These are phyloP conservation scores for Patella pellucida DNA, from an alignment of 2,888 invertebrate genomes.

Conservation along the genomic window DNA sequence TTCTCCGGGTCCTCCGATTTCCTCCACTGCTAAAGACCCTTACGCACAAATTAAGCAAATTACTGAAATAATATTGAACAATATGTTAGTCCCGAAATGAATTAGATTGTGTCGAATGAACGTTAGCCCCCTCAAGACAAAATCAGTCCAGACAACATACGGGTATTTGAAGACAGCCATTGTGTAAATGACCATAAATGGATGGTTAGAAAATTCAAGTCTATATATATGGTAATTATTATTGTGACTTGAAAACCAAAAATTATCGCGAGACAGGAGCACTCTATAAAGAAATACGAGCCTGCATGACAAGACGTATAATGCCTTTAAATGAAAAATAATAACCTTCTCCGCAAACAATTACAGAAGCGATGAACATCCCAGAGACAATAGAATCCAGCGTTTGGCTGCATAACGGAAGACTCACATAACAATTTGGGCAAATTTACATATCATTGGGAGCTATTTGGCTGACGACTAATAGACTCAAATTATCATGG, in stretches of 20 bases:
- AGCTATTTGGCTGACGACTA: slow-evolving; percentile 21
- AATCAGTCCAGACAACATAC: too few species aligned
- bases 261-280: not conserved
- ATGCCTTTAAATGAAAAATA: slow-evolving; percentile 2
- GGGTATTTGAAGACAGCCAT: too few species aligned
- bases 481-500: slow-evolving; percentile 24
- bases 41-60: too few species aligned
- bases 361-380: slow-evolving; percentile 10
- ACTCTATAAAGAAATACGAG: slow-evolving; percentile 1
- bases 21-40: too few species aligned
- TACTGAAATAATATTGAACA: too few species aligned
- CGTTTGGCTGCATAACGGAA: slow-evolving; percentile 11
- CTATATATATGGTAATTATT: slow-evolving; percentile 2
- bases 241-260: not conserved
- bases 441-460: slow-evolving; percentile 27
- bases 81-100: too few species aligned
- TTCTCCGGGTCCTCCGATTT: too few species aligned
- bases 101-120: too few species aligned
- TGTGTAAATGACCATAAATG: not conserved
- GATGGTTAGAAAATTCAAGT: not conserved
- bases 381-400: slow-evolving; percentile 2
- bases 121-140: too few species aligned
- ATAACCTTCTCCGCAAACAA: slow-evolving; percentile 5
- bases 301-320: not conserved
- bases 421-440: slow-evolving; percentile 8